These are phyloP conservation scores for Elephantulus edwardii DNA, from an alignment of 2,113 vertebrate genomes.

Conservation along the genomic window DNA sequence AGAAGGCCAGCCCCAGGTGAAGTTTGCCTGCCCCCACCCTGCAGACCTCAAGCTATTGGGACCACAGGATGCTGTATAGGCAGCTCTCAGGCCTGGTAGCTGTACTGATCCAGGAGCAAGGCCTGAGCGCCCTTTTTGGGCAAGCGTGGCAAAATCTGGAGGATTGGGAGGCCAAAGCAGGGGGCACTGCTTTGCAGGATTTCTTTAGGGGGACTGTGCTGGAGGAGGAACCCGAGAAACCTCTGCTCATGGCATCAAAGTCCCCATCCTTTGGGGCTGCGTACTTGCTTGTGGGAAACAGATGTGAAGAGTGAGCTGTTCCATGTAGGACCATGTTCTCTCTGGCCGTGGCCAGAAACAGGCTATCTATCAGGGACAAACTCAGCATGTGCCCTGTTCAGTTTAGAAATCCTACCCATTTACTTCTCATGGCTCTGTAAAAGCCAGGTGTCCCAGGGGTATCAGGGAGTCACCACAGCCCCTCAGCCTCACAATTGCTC, in stretches of 20 bases:
- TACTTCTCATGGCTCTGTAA: neutral
- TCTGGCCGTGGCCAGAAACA: neutral
- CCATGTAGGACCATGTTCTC: neutral
- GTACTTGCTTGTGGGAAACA: neutral
- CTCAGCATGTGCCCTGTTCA: neutral
- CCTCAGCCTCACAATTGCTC: neutral
- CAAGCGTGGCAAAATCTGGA: neutral
- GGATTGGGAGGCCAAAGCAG: neutral
- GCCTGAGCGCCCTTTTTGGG: neutral
- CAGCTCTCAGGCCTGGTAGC: neutral
- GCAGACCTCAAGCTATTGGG: neutral
- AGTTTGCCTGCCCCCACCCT: neutral
- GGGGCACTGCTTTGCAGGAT: neutral
- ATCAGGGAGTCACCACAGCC: neutral
- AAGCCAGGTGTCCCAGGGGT: neutral
- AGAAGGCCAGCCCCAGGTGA: neutral
- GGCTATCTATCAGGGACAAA: neutral
- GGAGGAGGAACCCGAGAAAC: neutral
- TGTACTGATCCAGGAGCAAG: neutral
- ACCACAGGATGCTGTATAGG: neutral
- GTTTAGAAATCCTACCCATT: neutral
- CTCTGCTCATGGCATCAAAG: neutral
- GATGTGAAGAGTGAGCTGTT: neutral
- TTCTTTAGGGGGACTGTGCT: neutral
- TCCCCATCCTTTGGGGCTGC: neutral